These are phyloP conservation scores for Zoanthus gigantus DNA, from an alignment of 92 coral and sea anemone species.

Conservation along the genomic window DNA sequence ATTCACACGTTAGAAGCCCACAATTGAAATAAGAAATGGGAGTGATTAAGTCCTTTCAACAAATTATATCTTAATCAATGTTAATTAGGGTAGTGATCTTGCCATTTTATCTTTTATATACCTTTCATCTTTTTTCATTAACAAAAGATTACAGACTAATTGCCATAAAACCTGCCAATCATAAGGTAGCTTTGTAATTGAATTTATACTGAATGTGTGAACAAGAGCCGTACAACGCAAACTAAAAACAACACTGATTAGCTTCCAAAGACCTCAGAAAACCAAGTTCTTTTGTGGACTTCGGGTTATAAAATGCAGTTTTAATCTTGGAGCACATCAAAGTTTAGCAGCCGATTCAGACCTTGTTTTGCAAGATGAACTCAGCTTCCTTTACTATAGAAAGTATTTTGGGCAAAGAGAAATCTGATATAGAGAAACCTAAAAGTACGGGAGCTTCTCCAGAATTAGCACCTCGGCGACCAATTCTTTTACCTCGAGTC, in stretches of 20 bases:
- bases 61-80: constrained; percentile 94
- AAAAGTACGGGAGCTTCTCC: constrained; percentile 40
- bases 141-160: constrained; percentile 96
- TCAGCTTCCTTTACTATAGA: constrained; percentile 77
- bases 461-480: constrained; percentile 65
- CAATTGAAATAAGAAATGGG: constrained; percentile 77
- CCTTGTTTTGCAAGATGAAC: constrained; percentile 66
- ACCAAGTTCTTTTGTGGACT: constrained; percentile 5
- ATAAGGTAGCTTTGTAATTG: constrained; percentile 75
- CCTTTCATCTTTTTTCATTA: constrained; percentile 93
- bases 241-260: constrained; percentile 40
- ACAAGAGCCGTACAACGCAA: constrained; percentile 70
- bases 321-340: background rate
- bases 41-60: constrained; percentile 89
- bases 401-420: constrained; percentile 73
- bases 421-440: constrained; percentile 37
- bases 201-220: constrained; percentile 84
- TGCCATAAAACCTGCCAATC: constrained; percentile 83
- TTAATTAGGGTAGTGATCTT: constrained; percentile 89
- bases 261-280: constrained; percentile 46
- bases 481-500: constrained; percentile 81
- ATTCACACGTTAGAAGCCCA: constrained; percentile 70
- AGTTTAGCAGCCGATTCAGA: background rate
- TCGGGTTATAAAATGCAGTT: constrained; percentile 12
- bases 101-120: constrained; percentile 81